phyloP scores from a whole-genome alignment of 2,888 invertebrate genomes.

The Andrena praecox region DNA sequence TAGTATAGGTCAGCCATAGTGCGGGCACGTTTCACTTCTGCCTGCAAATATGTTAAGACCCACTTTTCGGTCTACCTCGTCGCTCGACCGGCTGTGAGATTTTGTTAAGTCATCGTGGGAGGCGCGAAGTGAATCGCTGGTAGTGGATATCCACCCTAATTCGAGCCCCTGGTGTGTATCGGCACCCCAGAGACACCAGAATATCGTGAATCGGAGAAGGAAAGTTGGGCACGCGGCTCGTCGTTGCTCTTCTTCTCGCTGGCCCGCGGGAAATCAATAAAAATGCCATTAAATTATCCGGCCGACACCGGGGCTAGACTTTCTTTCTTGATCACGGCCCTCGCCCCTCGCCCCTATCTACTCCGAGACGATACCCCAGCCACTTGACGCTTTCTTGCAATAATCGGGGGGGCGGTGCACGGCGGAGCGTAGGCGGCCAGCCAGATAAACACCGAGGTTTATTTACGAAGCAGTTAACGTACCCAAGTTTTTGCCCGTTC shows the following conservation, averaged over 20 bases:
- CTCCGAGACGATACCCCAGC: not conserved
- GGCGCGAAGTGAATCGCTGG: not conserved
- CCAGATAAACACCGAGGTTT: conserved; percentile 1
- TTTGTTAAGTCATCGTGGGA: not conserved
- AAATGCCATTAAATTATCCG: conserved; percentile 42
- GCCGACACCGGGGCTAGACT: not conserved
- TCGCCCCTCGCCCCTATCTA: not conserved
- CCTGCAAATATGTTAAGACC: too few relatives aligned
- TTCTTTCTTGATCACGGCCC: conserved; percentile 2
- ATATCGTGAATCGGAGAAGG: conserved; percentile 7
- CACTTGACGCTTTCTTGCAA: not conserved
- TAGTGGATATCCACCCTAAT: not conserved
- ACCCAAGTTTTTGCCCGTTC: not conserved
- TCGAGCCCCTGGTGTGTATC: conserved; percentile 16
- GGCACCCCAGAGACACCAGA: not conserved
- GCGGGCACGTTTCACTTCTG: too few relatives aligned
- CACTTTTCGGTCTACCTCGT: not conserved
- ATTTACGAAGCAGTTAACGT: not conserved
- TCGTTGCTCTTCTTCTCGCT: not conserved
- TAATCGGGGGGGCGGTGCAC: not conserved
- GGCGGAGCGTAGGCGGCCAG: conserved; percentile 3
- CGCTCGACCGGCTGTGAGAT: not conserved
- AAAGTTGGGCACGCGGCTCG: conserved; percentile 28
- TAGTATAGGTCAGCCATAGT: too few relatives aligned
- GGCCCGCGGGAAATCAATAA: conserved; percentile 49